Conservation (phyloP, 1,140 invertebrate species). For the Melitaea cinxia region DNA sequence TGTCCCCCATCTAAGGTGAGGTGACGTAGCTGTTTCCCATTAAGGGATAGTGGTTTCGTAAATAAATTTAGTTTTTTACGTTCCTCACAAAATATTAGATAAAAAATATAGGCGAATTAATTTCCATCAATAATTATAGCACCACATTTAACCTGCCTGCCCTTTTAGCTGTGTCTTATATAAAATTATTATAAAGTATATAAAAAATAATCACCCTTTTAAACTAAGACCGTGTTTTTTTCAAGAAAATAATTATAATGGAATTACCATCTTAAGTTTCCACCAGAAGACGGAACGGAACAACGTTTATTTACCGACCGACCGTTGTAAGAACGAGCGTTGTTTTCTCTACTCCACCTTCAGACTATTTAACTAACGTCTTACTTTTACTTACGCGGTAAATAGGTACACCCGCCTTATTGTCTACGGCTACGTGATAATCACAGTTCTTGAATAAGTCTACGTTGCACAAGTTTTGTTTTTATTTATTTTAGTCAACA, state of each 20-base stretch:
- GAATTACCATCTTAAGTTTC: constrained; percentile 10
- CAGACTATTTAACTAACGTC: constrained; percentile 32
- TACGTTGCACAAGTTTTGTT: constrained; percentile 8
- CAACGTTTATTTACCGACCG: constrained; percentile 7
- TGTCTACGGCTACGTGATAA: constrained; percentile 26
- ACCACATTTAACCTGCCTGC: not conserved
- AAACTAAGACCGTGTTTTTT: too few relatives aligned
- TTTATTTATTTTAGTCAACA: not conserved
- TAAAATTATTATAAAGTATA: not conserved
- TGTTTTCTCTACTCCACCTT: constrained; percentile 24
- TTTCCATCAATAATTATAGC: not conserved
- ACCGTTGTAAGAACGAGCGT: constrained; percentile 17
- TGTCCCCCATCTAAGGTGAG: constrained; percentile 50
- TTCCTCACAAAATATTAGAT: constrained; percentile 8
- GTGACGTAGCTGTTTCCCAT: constrained; percentile 62
- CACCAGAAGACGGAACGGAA: not conserved
- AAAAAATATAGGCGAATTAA: not conserved
- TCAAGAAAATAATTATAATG: constrained; percentile 9
- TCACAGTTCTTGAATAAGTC: constrained; percentile 26
- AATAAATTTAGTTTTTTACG: constrained; percentile 46
- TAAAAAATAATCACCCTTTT: not conserved
- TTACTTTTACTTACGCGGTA: constrained; percentile 32
- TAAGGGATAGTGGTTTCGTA: constrained; percentile 46
- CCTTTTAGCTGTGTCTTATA: not conserved
- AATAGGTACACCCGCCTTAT: constrained; percentile 30